These are phyloP conservation scores for Chymomyza costata DNA, from an alignment of 1,140 invertebrate species.

Conservation along the genomic window DNA sequence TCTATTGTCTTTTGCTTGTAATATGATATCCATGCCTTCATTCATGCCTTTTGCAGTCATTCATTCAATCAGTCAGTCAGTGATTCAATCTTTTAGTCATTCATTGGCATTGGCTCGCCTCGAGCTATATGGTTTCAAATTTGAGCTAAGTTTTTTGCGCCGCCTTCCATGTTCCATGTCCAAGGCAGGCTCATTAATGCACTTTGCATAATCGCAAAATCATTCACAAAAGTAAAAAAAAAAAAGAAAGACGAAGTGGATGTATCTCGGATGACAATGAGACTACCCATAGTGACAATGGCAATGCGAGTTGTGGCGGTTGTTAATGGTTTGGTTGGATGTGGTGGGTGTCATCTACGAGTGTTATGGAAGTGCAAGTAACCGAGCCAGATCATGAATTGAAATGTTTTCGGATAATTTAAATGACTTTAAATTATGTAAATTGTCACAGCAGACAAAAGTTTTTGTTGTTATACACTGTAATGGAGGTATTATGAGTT, in stretches of 20 bases:
- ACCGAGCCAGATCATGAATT: slow-evolving; percentile 40
- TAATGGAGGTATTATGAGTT: no score
- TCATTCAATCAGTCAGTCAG: slow-evolving; percentile 10
- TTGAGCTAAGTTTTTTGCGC: neutral
- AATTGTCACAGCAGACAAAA: slow-evolving; percentile 72
- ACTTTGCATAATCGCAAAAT: slow-evolving; percentile 70
- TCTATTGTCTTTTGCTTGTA: slow-evolving; percentile 54
- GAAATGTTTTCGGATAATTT: slow-evolving; percentile 73
- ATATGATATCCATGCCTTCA: slow-evolving; percentile 55
- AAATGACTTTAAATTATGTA: slow-evolving; percentile 74
- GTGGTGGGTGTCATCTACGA: slow-evolving; percentile 30
- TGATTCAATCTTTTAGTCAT: slow-evolving; percentile 33
- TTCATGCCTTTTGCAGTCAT: slow-evolving; percentile 31
- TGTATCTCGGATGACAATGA: slow-evolving; percentile 33
- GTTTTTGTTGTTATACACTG: slow-evolving; percentile 5
- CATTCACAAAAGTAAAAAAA: slow-evolving; percentile 49
- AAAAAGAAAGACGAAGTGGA: slow-evolving; percentile 15
- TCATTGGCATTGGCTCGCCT: slow-evolving; percentile 22
- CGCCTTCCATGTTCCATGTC: slow-evolving; percentile 19
- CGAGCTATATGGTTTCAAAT: slow-evolving; percentile 15
- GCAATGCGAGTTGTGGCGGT: slow-evolving; percentile 12
- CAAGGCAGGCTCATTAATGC: slow-evolving; percentile 63
- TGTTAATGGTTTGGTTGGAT: slow-evolving; percentile 31
- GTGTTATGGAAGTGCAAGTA: slow-evolving; percentile 10
- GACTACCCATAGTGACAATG: slow-evolving; percentile 28